phyloP scores from a whole-genome alignment of 2,113 vertebrate species.

The Daubentonia madagascariensis region DNA sequence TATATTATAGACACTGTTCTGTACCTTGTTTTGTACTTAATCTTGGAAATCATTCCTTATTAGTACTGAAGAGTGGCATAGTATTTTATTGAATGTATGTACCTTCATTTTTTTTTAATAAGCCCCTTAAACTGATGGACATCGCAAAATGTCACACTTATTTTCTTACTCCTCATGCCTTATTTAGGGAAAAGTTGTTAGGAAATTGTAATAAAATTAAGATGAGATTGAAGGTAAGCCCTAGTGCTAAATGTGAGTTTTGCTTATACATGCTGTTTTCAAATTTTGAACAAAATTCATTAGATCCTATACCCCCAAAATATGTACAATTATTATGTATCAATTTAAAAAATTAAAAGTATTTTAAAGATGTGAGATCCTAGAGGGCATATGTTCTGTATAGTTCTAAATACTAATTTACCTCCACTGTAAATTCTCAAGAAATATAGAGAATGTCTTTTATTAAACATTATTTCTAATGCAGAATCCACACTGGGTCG shows the following conservation, averaged over 20 bases:
- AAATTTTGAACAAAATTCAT: conserved; percentile 1
- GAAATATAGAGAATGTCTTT: background rate
- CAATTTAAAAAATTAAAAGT: background rate
- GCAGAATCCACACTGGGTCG: background rate
- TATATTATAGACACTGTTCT: background rate
- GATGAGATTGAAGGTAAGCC: conserved; percentile 24
- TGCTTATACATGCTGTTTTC: conserved; percentile 8
- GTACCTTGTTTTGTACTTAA: background rate
- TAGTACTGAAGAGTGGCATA: background rate
- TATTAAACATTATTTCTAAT: conserved; percentile 38
- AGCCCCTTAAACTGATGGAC: background rate
- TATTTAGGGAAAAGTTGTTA: conserved; percentile 33
- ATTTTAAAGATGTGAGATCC: background rate
- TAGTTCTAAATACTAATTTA: background rate
- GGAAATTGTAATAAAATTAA: conserved; percentile 32
- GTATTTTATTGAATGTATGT: background rate
- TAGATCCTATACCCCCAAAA: background rate
- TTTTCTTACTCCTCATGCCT: conserved; percentile 4
- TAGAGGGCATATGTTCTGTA: background rate
- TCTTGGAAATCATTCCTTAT: conserved; percentile 23
- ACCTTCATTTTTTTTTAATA: background rate
- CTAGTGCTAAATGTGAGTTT: background rate
- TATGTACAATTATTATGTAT: background rate
- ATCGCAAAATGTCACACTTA: background rate
- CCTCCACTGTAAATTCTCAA: background rate